Conservation (phyloP, 64 coral and sea anemone genomes). For the Trachythela sp. region DNA sequence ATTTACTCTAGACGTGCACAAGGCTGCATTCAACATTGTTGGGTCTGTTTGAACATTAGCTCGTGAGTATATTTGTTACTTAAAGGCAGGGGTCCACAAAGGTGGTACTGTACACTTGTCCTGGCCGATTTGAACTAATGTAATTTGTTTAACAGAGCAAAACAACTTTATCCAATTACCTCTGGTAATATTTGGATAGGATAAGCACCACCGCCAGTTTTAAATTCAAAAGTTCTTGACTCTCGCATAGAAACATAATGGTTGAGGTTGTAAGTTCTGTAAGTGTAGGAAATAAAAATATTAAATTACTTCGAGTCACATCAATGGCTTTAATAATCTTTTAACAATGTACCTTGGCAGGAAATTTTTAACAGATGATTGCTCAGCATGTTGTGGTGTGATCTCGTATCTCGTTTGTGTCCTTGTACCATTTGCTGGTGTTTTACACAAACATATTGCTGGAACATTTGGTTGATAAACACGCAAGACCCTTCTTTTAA, state of each 20-base stretch:
- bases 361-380: background rate
- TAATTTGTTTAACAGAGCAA: too few species aligned
- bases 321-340: background rate
- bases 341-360: background rate
- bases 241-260: constrained; percentile 38
- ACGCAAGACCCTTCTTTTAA: background rate
- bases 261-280: constrained; percentile 11
- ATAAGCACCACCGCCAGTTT: constrained; percentile 72
- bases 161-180: constrained; percentile 20
- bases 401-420: background rate
- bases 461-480: background rate
- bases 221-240: constrained; percentile 46
- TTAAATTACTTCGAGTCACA: background rate
- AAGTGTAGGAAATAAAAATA: background rate
- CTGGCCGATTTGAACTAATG: too few species aligned
- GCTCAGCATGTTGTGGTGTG: background rate
- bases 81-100: too few species aligned
- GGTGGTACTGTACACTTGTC: too few species aligned
- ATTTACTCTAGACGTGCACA: too few species aligned
- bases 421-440: background rate
- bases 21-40: too few species aligned
- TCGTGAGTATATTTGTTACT: too few species aligned
- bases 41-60: too few species aligned
- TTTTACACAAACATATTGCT: background rate
- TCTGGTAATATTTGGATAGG: constrained; percentile 65